Percentiles rank a stretch among this genome's conserved stretches.
phyloP scores from a whole-genome alignment of 2,113 vertebrate genomes.

The Clarias batrachus region DNA sequence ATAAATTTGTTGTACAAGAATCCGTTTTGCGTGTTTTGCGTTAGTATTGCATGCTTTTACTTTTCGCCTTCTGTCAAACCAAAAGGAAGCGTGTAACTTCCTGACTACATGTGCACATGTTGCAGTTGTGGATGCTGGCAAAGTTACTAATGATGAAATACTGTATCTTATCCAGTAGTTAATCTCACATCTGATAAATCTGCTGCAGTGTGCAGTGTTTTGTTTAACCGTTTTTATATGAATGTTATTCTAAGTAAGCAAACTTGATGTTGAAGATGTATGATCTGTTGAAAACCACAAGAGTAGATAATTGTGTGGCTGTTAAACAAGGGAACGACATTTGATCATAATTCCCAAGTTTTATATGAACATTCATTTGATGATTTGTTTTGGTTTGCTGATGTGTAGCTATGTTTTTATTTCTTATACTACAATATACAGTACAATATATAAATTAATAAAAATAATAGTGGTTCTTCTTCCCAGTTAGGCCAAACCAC shows the following conservation, averaged over 20 bases:
- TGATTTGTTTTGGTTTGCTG: not conserved
- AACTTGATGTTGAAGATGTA: too few species aligned
- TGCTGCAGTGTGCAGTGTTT: not conserved
- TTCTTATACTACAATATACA: not conserved
- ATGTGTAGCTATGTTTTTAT: not conserved
- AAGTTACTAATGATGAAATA: not conserved
- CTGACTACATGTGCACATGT: not conserved
- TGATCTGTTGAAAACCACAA: not conserved
- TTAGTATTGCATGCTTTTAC: not conserved
- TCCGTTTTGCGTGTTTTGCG: not conserved
- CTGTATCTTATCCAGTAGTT: not conserved
- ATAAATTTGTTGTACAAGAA: not conserved
- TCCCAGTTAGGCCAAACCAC: not conserved
- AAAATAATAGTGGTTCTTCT: not conserved
- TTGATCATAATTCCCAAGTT: not conserved
- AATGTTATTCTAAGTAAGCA: not conserved
- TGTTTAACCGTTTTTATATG: not conserved
- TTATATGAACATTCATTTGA: not conserved
- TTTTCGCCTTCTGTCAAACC: conserved; percentile 13
- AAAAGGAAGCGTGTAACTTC: conserved; percentile 36
- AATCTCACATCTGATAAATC: not conserved
- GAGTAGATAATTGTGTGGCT: not conserved
- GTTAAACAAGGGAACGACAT: not conserved
- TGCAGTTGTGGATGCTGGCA: not conserved
- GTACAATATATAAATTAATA: too few species aligned